Base-by-base conservation (phyloP, 1,140 invertebrate species). In the Drosophila yakuba region DNA sequence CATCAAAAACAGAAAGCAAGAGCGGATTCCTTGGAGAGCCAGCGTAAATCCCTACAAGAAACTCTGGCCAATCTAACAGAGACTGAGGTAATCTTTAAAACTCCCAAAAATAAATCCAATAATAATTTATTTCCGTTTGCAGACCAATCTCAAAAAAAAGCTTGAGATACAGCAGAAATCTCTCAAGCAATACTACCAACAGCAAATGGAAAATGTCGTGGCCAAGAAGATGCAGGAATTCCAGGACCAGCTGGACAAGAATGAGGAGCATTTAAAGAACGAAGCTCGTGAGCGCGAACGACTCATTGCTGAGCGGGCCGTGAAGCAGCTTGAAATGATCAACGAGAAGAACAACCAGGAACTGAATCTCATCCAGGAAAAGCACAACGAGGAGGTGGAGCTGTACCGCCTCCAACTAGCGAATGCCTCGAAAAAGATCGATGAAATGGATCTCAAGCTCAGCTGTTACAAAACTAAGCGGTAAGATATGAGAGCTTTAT, bases 121-220 rank as follows among this genome's bases (percentile, higher is more conserved):
- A 4, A 43, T 45, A 28, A 3, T 15, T 1, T 4, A n/a, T 25
- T 25, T 1, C 23, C 25, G 10, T 48, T 72, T 59, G 4, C 51
- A 92, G 90, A 54, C 57, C 0, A 80, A 73, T 39, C 74, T 92
- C 93, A 17, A 93, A 93, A 56, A 94, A 93, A 68, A 95, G 51
- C 81, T 96, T 11, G 96, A 97, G 48, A 92, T 94, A 7, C 95
- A 95, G 57, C 95, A 95, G 75, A 92, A 93, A 8, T 95, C 96
- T 64, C 91, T 97, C 10, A 95, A 95, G 80, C 93, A 94, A 20
- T 95, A 96, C 78, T 97, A 97, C 81, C 96, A 97, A 85, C 95
- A 95, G 61, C 96, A 97, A 93, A 93, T 97, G 32, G 96, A 97
- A 61, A 94, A 95, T 45, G 95, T 96, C 3, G 96, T 97, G 3